Evolutionary conservation across 2,113 vertebrate species (phyloP).

Genomic region (Chrysemys picta): DNA sequence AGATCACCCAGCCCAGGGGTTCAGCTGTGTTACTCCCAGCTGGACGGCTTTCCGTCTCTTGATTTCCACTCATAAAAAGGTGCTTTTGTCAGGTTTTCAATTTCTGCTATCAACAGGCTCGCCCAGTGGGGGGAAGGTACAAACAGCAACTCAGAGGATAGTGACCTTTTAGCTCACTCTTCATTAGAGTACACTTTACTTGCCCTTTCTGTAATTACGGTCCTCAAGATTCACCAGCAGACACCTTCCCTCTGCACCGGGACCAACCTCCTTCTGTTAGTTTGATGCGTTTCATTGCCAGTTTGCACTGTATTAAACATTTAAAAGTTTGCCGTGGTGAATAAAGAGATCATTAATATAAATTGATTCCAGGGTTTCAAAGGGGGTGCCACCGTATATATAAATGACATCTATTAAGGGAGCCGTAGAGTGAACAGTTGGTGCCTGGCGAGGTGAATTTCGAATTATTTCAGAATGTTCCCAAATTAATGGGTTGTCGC

Average conservation of each 20-base stretch:
- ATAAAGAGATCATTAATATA: constrained; percentile 64
- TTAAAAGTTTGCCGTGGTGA: constrained; percentile 69
- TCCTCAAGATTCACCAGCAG: background rate
- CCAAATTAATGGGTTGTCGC: background rate
- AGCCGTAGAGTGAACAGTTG: constrained; percentile 18
- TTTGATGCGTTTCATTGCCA: constrained; percentile 32
- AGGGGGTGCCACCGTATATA: constrained; percentile 27
- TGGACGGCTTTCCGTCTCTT: background rate
- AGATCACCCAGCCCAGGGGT: background rate
- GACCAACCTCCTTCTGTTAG: background rate
- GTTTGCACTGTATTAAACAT: constrained; percentile 70
- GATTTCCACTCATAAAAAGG: background rate
- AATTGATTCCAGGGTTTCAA: constrained; percentile 60
- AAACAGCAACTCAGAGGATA: background rate
- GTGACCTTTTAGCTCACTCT: constrained; percentile 6
- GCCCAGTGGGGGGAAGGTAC: background rate
- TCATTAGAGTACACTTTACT: background rate
- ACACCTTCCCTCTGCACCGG: background rate
- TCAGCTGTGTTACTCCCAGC: background rate
- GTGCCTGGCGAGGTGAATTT: background rate
- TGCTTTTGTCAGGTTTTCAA: background rate
- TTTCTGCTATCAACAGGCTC: constrained; percentile 46
- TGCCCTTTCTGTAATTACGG: constrained; percentile 12
- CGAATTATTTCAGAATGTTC: constrained; percentile 40
- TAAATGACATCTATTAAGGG: background rate